These are phyloP conservation scores for Bos taurus DNA, from an alignment of 2,113 vertebrate species.

Conservation along the genomic window ARS-UCD2.0 NC_037329.1:7768001-7768500, in stretches of 20 bases:
- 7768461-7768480: not conserved
- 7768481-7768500: not conserved
- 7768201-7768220: not conserved
- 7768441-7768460: not conserved
- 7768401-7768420: not conserved
- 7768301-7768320: not conserved
- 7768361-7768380: not conserved
- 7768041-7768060: too few species aligned
- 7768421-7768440: not conserved
- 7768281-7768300: not conserved
- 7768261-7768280: not conserved
- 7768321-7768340: not conserved
- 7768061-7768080: too few species aligned
- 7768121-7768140: not conserved
- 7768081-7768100: too few species aligned
- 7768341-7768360: not conserved
- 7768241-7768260: not conserved
- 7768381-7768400: not conserved
- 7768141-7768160: fast-evolving
- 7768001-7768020: not conserved
- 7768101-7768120: not conserved
- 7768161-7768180: not conserved
- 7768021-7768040: not conserved
- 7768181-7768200: not conserved
- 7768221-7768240: not conserved